These are phyloP conservation scores for Spatulosminthurus flaviceps DNA, from an alignment of 2,888 invertebrate species.

Conservation along the genomic window DNA sequence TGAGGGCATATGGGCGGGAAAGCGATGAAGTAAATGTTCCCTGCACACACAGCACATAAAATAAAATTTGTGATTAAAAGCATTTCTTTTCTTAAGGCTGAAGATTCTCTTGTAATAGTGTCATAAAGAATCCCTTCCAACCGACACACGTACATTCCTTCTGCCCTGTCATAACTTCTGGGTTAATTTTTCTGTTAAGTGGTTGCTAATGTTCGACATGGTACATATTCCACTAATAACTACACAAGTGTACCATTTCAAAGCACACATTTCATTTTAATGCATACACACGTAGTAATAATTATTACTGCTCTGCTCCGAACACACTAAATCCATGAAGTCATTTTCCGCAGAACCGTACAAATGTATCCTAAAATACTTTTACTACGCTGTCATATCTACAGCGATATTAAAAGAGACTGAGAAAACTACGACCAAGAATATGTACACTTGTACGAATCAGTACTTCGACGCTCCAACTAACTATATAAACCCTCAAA, in stretches of 20 bases:
- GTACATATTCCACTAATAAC: not conserved
- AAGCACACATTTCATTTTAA: not conserved
- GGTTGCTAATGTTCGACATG: not conserved
- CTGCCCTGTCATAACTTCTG: not conserved
- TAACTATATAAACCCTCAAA: no score
- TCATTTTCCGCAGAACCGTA: no score
- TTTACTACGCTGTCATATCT: no score
- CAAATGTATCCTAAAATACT: no score
- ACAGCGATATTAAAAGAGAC: no score
- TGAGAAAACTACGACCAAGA: no score
- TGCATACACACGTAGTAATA: not conserved
- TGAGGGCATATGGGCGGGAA: slow-evolving; percentile 89
- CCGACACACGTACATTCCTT: not conserved
- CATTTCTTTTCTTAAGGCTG: not conserved
- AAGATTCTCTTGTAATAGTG: not conserved
- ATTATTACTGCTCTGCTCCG: no score
- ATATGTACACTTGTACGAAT: no score
- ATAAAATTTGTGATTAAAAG: slow-evolving; percentile 7
- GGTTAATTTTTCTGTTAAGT: not conserved
- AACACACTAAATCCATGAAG: no score
- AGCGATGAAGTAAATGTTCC: slow-evolving; percentile 87
- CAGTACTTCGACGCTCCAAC: no score
- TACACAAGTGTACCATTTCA: not conserved
- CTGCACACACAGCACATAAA: slow-evolving; percentile 68
- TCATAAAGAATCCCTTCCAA: not conserved